A percentile compares a stretch with the other conserved stretches of the same genome.
Evolutionary conservation across 1,140 invertebrate genomes (phyloP).

Genomic region (Platyura marginata): DNA sequence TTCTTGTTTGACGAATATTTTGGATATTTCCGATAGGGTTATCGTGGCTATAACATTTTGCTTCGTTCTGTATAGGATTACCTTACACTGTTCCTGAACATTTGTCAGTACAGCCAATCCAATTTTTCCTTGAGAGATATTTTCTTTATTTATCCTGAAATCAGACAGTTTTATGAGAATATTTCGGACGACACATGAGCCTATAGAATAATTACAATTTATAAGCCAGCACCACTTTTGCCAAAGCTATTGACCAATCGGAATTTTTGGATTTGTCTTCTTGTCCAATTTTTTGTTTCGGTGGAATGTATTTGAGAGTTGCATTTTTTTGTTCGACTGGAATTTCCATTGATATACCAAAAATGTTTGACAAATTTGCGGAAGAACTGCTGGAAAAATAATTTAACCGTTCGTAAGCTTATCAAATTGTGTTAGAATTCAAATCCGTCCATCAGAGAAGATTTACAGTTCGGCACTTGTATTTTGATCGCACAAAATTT

Average conservation of each 20-base stretch:
- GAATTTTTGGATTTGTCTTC: neutral
- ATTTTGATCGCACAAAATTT: neutral
- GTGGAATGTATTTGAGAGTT: neutral
- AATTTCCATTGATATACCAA: neutral
- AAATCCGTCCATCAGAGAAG: neutral
- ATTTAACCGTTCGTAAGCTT: too few species aligned
- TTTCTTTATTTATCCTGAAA: constrained; percentile 1
- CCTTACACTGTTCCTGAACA: constrained; percentile 2
- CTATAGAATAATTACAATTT: constrained; percentile 1
- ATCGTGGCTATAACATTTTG: constrained; percentile 4
- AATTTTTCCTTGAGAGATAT: constrained; percentile 8
- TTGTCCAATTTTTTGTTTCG: neutral
- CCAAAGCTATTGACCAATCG: constrained; percentile 8
- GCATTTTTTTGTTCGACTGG: neutral
- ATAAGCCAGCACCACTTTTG: constrained; percentile 11
- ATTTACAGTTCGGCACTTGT: neutral
- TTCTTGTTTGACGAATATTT: constrained; percentile 5
- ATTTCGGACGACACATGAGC: neutral
- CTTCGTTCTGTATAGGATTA: constrained; percentile 14
- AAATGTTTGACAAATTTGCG: neutral
- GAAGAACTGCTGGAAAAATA: too few species aligned
- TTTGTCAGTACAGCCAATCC: constrained; percentile 12
- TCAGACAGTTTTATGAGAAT: neutral
- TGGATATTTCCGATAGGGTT: neutral
- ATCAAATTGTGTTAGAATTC: neutral